Evolutionary conservation across 1,140 invertebrate species (phyloP).

Genomic region (Cotesia chilonis): DNA sequence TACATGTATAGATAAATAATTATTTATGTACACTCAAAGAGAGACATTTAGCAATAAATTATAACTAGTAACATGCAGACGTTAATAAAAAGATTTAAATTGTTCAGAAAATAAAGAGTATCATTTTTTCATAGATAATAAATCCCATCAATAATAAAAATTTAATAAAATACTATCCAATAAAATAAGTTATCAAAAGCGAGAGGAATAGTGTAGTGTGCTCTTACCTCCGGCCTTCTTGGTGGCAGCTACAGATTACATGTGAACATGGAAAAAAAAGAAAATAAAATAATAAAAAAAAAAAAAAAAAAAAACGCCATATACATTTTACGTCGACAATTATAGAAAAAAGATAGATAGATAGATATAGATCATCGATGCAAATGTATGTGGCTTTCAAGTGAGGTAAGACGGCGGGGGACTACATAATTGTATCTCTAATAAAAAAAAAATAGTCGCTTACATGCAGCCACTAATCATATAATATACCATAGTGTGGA

Average conservation of each 20-base stretch:
- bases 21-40: neutral
- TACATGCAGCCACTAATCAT: neutral
- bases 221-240: slow-evolving; percentile 83
- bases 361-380: slow-evolving; percentile 5
- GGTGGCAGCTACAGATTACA: slow-evolving; percentile 75
- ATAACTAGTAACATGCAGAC: neutral
- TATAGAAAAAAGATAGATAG: slow-evolving; percentile 10
- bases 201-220: slow-evolving; percentile 42
- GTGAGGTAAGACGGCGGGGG: neutral
- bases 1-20: slow-evolving; percentile 1
- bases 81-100: neutral
- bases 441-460: neutral
- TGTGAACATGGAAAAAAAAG: slow-evolving; percentile 67
- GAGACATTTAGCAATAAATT: neutral
- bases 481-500: neutral
- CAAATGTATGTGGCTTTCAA: slow-evolving; percentile 4
- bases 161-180: slow-evolving; percentile 27
- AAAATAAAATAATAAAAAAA: slow-evolving; percentile 53
- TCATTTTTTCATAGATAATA: too few relatives aligned
- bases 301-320: slow-evolving; percentile 63
- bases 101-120: too few relatives aligned
- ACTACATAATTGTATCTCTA: neutral
- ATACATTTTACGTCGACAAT: slow-evolving; percentile 58
- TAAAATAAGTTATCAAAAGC: slow-evolving; percentile 34
- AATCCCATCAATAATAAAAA: too few relatives aligned